Conservation (phyloP, 2,797 vertebrate genomes). For the Pseudocheirus occidentalis region DNA sequence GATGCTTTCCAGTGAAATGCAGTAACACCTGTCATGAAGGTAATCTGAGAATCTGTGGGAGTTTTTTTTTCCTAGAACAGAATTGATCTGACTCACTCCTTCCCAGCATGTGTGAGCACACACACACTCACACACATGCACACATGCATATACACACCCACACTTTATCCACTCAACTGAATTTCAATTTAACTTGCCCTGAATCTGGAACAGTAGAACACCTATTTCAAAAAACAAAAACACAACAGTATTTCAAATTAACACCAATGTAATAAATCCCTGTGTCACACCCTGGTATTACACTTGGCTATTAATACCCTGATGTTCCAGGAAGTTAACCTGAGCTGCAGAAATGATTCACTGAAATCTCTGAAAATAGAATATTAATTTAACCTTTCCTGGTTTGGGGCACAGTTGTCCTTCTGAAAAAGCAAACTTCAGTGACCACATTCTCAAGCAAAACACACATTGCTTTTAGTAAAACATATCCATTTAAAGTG, state of each 20-base stretch:
- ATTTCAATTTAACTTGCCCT: not conserved
- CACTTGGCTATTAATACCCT: constrained; percentile 12
- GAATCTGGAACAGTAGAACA: constrained; percentile 23
- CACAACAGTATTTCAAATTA: constrained; percentile 49
- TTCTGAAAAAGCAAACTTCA: constrained; percentile 53
- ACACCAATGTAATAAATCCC: constrained; percentile 40
- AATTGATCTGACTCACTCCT: constrained; percentile 35
- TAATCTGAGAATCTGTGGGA: constrained; percentile 18
- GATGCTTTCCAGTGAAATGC: not conserved
- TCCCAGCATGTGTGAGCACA: constrained; percentile 18
- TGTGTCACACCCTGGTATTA: constrained; percentile 19
- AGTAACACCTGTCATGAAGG: not conserved
- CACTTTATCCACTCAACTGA: not conserved
- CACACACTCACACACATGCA: not conserved
- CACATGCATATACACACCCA: not conserved
- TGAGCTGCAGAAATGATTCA: constrained; percentile 35
- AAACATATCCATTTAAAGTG: constrained; percentile 53
- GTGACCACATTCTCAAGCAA: constrained; percentile 64
- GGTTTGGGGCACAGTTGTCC: not conserved
- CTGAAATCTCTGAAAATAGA: constrained; percentile 37
- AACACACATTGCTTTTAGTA: constrained; percentile 42
- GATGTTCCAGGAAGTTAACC: constrained; percentile 46
- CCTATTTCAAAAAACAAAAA: not conserved
- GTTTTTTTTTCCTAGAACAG: not conserved
- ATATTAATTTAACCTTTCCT: constrained; percentile 2